phyloP scores from a whole-genome alignment of 2,797 vertebrate species.

The Characodon lateralis region DNA sequence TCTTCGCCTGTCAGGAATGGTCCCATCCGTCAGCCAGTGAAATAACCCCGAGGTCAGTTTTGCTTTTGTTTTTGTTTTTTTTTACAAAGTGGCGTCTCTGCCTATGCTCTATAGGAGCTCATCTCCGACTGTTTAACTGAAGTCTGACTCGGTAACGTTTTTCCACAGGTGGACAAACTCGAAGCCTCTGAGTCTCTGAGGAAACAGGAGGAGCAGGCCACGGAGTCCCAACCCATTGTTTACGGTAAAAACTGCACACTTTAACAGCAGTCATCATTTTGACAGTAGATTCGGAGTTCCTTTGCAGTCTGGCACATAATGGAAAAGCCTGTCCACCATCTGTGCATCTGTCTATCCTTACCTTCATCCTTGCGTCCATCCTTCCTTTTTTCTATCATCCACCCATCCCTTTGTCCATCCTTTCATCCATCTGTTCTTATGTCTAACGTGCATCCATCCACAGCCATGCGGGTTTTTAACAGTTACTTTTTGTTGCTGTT shows the following conservation, averaged over 20 bases:
- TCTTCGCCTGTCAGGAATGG: conserved; percentile 84
- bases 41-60: conserved; percentile 81
- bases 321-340: not conserved
- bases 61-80: conserved; percentile 3
- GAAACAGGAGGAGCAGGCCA: conserved; percentile 99
- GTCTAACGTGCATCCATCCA: not conserved
- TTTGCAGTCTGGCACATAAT: not conserved
- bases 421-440: no score
- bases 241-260: conserved; percentile 85
- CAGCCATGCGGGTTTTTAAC: not conserved
- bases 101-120: conserved; percentile 59
- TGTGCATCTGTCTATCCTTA: not conserved
- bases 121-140: not conserved
- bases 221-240: conserved; percentile 98
- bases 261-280: not conserved
- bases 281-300: not conserved
- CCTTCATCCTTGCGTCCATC: not conserved
- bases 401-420: not conserved
- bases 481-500: conserved; percentile 11
- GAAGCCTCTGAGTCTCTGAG: conserved; percentile 98
- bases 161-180: conserved; percentile 93
- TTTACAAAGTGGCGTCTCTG: conserved; percentile 58
- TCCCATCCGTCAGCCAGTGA: conserved; percentile 86
- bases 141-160: conserved; percentile 47
- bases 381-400: not conserved